These are phyloP conservation scores for Diogma glabrata DNA, from an alignment of 2,888 invertebrate genomes.

Conservation along the genomic window DNA sequence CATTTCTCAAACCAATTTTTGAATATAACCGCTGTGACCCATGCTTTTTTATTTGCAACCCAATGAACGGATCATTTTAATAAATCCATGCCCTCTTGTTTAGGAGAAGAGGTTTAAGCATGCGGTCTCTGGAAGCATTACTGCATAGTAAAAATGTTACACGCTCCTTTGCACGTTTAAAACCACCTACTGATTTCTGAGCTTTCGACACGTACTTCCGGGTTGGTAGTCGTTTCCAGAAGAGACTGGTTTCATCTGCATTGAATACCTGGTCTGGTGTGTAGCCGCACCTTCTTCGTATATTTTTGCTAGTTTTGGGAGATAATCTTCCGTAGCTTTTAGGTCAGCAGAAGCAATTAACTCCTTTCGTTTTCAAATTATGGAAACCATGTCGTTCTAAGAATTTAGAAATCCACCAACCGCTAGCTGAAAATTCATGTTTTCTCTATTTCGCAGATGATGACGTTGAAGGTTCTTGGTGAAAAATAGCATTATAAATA, in stretches of 20 bases:
- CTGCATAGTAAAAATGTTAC: not conserved
- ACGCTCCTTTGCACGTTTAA: too few relatives aligned
- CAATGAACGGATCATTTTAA: not conserved
- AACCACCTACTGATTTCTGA: too few relatives aligned
- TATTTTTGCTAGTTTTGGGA: not conserved
- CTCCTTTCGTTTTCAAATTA: too few relatives aligned
- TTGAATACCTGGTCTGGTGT: not conserved
- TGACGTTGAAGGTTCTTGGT: not conserved
- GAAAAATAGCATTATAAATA: not conserved
- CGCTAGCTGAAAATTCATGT: not conserved
- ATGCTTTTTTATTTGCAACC: not conserved
- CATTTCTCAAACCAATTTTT: not conserved
- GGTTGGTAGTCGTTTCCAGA: not conserved
- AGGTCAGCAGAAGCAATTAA: too few relatives aligned
- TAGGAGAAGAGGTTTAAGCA: not conserved
- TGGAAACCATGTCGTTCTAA: not conserved
- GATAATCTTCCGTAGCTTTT: too few relatives aligned
- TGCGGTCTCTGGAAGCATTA: not conserved
- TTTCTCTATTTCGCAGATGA: not conserved
- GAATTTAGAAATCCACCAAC: too few relatives aligned
- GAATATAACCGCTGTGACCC: not conserved
- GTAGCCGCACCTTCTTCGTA: not conserved
- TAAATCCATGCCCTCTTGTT: not conserved
- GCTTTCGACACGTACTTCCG: not conserved
- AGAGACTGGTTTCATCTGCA: not conserved